phyloP scores from a whole-genome alignment of 2,888 invertebrate genomes.

The Meloe dianella region DNA sequence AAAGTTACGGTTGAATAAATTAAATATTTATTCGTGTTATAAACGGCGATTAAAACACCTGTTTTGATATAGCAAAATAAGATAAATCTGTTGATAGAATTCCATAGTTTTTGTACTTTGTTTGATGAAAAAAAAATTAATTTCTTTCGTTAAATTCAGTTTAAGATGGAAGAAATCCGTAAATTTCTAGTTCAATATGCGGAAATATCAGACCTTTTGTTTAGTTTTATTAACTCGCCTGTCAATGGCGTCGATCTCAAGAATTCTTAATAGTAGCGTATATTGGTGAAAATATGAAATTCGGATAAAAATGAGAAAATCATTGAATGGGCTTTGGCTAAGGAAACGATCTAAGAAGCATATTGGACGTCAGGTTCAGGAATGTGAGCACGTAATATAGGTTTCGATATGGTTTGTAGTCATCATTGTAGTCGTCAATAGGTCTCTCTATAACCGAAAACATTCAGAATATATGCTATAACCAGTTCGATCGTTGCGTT shows the following conservation, averaged over 20 bases:
- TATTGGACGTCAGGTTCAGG: conserved; percentile 53
- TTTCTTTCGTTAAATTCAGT: neutral
- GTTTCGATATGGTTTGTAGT: conserved; percentile 31
- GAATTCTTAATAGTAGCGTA: conserved; percentile 29
- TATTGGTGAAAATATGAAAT: conserved; percentile 36
- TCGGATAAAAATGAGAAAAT: conserved; percentile 31
- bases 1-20: neutral
- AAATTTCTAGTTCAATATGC: neutral
- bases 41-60: neutral
- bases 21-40: neutral
- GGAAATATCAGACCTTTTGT: conserved; percentile 1
- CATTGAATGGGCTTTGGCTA: conserved; percentile 26
- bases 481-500: conserved; percentile 51
- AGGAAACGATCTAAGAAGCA: conserved; percentile 43
- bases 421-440: conserved; percentile 42
- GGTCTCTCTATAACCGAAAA: conserved; percentile 51
- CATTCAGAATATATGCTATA: conserved; percentile 48
- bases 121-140: neutral
- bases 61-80: neutral
- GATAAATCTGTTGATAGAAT: neutral
- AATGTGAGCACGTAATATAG: conserved; percentile 54
- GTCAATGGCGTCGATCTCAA: conserved; percentile 17
- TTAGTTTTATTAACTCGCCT: conserved; percentile 25
- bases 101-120: neutral
- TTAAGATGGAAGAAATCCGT: neutral